Evolutionary conservation across 2,888 invertebrate genomes (phyloP).

Genomic region (Lepidocyrtinus sp.): DNA sequence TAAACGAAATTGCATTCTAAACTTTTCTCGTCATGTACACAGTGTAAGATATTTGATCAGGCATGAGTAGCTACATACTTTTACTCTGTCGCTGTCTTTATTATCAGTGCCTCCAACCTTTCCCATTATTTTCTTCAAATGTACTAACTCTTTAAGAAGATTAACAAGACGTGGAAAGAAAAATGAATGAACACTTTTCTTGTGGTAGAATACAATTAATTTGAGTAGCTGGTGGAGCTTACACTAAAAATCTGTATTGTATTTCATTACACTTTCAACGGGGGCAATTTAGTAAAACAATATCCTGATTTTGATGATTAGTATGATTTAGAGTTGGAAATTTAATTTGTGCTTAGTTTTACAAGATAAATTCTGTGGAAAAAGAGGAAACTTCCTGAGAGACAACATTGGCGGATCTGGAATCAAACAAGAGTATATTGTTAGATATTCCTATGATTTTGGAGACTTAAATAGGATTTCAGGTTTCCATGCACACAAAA

Average conservation of each 20-base stretch:
- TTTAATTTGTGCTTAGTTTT: constrained; percentile 59
- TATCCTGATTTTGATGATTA: neutral
- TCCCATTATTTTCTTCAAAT: constrained; percentile 21
- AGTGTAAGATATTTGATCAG: neutral
- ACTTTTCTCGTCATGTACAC: constrained; percentile 31
- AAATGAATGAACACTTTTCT: constrained; percentile 14
- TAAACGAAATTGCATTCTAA: constrained; percentile 50
- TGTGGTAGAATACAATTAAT: neutral
- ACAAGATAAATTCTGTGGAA: constrained; percentile 44
- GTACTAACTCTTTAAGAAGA: constrained; percentile 49
- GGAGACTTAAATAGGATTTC: too few relatives aligned
- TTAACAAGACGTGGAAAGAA: constrained; percentile 26
- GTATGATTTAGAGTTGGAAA: neutral
- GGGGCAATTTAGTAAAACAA: too few relatives aligned
- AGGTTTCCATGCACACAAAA: too few relatives aligned
- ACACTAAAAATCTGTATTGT: neutral
- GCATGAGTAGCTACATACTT: neutral
- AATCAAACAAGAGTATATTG: constrained; percentile 40
- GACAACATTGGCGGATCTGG: constrained; percentile 67
- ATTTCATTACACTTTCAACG: too few relatives aligned
- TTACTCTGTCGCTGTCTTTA: neutral
- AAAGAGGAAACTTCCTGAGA: constrained; percentile 44
- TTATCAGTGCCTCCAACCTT: constrained; percentile 10
- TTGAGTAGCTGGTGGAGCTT: neutral
- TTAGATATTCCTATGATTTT: too few relatives aligned